These are phyloP conservation scores for Vultur gryphus DNA, from an alignment of 2,797 vertebrate species.

Conservation along the genomic window DNA sequence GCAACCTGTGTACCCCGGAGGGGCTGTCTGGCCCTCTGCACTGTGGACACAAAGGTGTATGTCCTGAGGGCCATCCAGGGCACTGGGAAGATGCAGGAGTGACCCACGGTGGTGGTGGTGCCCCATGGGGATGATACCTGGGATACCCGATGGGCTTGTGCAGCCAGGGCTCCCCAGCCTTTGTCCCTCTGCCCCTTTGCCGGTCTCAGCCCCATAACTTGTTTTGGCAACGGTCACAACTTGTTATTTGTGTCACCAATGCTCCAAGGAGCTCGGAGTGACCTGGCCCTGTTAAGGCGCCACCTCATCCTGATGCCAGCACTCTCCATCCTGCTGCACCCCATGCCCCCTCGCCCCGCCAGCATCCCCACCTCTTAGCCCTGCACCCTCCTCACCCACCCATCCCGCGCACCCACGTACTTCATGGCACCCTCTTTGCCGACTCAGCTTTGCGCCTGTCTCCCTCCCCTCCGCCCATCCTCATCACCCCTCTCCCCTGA, in stretches of 20 bases:
- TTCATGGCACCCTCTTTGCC: neutral
- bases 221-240: neutral
- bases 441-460: neutral
- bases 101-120: neutral
- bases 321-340: neutral
- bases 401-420: accelerated
- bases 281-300: too few relatives aligned
- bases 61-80: neutral
- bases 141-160: neutral
- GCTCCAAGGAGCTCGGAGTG: neutral
- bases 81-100: neutral
- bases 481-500: neutral
- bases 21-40: neutral
- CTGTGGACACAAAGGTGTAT: accelerated
- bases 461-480: too few relatives aligned
- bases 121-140: neutral
- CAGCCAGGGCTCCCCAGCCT: neutral
- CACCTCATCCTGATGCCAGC: neutral
- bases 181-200: neutral
- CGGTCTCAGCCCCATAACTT: neutral
- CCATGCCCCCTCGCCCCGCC: accelerated
- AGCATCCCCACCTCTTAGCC: too few relatives aligned
- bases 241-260: neutral
- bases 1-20: accelerated
- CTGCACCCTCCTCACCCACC: neutral